These are phyloP conservation scores for Oedothorax gibbosus DNA, from an alignment of 1,140 invertebrate genomes.

Conservation along the genomic window DNA sequence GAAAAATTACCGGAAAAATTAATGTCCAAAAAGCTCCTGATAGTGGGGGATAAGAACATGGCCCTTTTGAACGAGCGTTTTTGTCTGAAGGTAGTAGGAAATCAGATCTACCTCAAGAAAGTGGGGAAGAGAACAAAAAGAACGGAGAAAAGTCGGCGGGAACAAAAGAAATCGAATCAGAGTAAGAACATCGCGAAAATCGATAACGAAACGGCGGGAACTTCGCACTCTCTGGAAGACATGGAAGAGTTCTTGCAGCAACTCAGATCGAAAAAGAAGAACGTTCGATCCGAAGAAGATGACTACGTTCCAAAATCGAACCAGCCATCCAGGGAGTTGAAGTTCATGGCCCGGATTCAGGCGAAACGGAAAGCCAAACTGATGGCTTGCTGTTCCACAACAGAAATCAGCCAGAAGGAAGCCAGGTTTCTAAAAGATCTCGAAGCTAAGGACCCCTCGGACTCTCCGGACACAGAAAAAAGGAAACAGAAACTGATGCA, in stretches of 20 bases:
- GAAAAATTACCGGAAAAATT: constrained; percentile 9
- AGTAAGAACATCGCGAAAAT: neutral
- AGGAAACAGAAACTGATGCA: constrained; percentile 32
- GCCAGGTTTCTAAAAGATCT: constrained; percentile 41
- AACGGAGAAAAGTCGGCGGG: neutral
- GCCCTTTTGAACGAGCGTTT: constrained; percentile 6
- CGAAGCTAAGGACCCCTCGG: neutral
- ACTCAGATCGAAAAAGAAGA: constrained; percentile 16
- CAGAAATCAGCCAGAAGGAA: constrained; percentile 8
- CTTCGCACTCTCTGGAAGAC: constrained; percentile 5
- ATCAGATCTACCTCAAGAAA: constrained; percentile 33
- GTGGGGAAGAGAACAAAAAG: neutral
- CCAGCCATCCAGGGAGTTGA: constrained; percentile 1
- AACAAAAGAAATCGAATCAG: neutral
- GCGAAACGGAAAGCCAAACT: constrained; percentile 41
- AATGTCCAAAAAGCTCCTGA: constrained; percentile 17
- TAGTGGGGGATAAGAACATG: constrained; percentile 29
- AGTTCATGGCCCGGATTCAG: constrained; percentile 26
- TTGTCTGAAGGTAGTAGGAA: constrained; percentile 12
- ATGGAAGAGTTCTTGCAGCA: constrained; percentile 45
- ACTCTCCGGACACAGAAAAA: neutral
- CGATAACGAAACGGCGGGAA: neutral
- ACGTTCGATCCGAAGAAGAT: neutral
- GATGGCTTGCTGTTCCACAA: constrained; percentile 24
- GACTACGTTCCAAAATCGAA: neutral